A percentile compares a stretch with the other conserved stretches of the same genome.
Evolutionary conservation across 2,797 vertebrate species (phyloP).

Genomic region (Platalea minor): DNA sequence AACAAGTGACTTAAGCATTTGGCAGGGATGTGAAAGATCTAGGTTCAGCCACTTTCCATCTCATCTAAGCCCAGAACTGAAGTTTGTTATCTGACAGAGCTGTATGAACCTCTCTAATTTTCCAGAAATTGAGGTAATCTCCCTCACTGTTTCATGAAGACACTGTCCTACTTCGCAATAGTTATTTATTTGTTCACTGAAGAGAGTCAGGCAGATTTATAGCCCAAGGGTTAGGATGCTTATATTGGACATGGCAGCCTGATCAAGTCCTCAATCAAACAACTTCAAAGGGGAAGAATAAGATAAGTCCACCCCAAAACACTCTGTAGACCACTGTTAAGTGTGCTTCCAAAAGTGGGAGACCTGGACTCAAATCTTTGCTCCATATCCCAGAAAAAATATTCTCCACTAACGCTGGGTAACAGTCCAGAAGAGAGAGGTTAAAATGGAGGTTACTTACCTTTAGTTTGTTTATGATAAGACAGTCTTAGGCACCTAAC

Average conservation of each 20-base stretch:
- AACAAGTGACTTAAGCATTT: background rate
- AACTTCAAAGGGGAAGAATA: background rate
- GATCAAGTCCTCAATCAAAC: background rate
- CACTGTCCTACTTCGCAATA: background rate
- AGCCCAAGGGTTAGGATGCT: background rate
- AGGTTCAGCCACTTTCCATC: background rate
- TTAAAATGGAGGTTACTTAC: background rate
- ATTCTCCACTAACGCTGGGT: background rate
- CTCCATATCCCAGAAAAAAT: background rate
- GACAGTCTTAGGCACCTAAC: background rate
- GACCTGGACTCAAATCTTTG: background rate
- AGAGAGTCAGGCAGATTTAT: background rate
- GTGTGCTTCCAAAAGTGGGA: background rate
- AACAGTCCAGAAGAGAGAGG: background rate
- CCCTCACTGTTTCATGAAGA: background rate
- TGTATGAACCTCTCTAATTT: background rate
- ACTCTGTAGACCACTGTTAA: background rate
- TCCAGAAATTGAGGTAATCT: background rate
- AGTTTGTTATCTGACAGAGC: background rate
- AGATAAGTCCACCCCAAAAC: background rate
- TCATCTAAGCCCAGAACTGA: background rate
- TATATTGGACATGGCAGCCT: background rate
- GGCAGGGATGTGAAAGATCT: background rate
- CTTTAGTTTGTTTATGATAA: background rate
- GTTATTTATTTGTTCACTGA: background rate